Base-by-base conservation (phyloP, 2,888 invertebrate species). In the Drosophila algonquin region DNA sequence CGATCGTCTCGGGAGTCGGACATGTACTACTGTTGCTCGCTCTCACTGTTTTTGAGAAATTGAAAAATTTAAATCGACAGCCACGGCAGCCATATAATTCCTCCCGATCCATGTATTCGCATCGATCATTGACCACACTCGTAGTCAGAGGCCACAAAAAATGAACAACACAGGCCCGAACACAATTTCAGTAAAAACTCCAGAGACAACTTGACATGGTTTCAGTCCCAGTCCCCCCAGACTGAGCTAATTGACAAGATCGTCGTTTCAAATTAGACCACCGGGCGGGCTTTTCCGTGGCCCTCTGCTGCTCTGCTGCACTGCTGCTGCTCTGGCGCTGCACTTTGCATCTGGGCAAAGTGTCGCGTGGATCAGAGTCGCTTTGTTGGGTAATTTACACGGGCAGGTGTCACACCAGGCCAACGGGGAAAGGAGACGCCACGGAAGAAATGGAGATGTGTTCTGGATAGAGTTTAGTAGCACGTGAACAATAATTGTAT, bases 181-280 rank as follows among this genome's bases (percentile, higher is more conserved):
- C 59, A 67, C 67, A 73, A 61, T 45, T 63, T 70, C 46, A 63
- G 72, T 71, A 75, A 77, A 74, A 77, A 75, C 77, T 71, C 60
- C 45, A 59, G 73, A 58, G 64, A 79, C 63, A 74, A 73, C 79
- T 85, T 71, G 77, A 68, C 81, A 69, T 59, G 64, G 61, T 67
- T 54, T 12, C 68, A 61, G 61, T 48, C 70, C 6, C 55, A 62
- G 65, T 53, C n/a, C 47, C 35, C 27, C 12, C 16, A 48, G 30
- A 24, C 56, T 74, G 60, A 74, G 80, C 89, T 91, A 91, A 91
- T 91, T 91, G 90, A 90, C 90, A 90, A 90, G 90, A 88, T 82
- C 90, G 89, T 86, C 90, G 89, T 87, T 90, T 91, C 90, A 90
- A 91, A 91, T 91, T 91, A 90, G 91, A 91, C 91, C 91, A 91